Base-by-base conservation (phyloP, 2,113 vertebrate genomes). In the Alaudala cheleensis region DNA sequence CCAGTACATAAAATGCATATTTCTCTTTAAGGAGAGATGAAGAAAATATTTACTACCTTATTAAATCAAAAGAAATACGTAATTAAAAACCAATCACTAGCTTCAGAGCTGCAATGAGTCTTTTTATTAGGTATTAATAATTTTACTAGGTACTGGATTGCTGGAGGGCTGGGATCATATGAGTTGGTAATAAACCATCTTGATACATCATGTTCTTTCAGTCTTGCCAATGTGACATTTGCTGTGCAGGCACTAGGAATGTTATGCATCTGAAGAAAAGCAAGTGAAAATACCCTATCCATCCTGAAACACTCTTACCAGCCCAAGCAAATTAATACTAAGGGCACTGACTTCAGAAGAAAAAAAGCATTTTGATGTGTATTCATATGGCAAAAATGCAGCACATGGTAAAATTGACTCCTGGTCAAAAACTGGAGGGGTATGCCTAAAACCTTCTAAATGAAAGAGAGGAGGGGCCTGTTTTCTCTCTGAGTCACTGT, bases 1-100 rank as follows among this genome's bases (percentile, higher is more conserved):
- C 56, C 66, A 86, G 78, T 88, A 88, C 39, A 86, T 92, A 82
- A 88, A 91, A 84, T 90, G 45, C 42, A 80, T 95, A 87, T 95
- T 94, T 96, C 72, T 90, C 93, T 97, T 97, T 97, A 96, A 96
- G 97, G 82, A 96, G 96, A 96, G 96, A 97, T 91, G 93, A 97
- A 95, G 94, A 91, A 97, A 96, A 90, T 97, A 97, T 97, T 97
- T 98, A 95, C 76, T 95, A 91, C 77, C 47, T 92, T 93, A 96
- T 97, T 97, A 97, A 97, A 95, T 94, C 76, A 96, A 97, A 96
- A 92, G 91, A 96, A 97, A 90, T 96, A 95, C 87, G 90, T 97
- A 96, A 98, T 97, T 98, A 97, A 97, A 98, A 97, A 92, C 37
- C 87, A 71, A 97, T 96, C 96, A 90, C 91, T 70, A 90, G 78